Evolutionary conservation across 2,113 vertebrate species (phyloP), one percentile per base, ranked within the genome.

Genomic region (Coreoperca whiteheadi): DNA sequence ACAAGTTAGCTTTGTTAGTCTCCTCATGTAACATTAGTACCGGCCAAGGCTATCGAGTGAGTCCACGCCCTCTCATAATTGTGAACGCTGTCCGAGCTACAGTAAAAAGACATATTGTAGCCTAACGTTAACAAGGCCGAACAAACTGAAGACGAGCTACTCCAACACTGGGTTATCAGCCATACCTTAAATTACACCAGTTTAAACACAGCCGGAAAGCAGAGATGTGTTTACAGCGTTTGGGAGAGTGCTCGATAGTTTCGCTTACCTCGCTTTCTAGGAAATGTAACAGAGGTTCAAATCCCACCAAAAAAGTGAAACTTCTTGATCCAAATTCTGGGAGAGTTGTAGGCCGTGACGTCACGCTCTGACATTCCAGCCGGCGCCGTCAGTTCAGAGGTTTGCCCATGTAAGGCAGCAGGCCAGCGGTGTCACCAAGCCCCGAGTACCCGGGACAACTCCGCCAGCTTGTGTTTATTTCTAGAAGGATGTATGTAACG

Each of bases 321-420:
- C 93, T 95, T 93, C 92, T 93, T 88, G 90, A 89, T 93, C 92
- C 94, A 85, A 95, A 95, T 92, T 94, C 87, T 94, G 94, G 93
- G 93, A 95, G 93, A 96, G 95, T 94, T 90, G 94, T 91, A 90
- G 95, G 91, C 93, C 43, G 93, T 96, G 96, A 96, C 96, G 96
- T 96, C 96, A 96, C 92, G 82, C 87, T 6, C 46, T 88, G 90
- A 92, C 93, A 95, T 96, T 96, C 96, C 95, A 95, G 92, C 92
- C 93, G 90, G 34, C 84, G 90, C 71, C 64, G 90, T 85, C 48
- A 87, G 89, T 79, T 60, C 75, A 90, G 92, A 93, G 90, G 93
- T 94, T 95, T 96, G 96, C 93, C 96, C 96, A 96, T 96, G 95
- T 96, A 96, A 95, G 96, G 95, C 95, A 96, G 94, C 93, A 89